Conservation (phyloP, 2,797 vertebrate genomes). For the Furcifer pardalis region DNA sequence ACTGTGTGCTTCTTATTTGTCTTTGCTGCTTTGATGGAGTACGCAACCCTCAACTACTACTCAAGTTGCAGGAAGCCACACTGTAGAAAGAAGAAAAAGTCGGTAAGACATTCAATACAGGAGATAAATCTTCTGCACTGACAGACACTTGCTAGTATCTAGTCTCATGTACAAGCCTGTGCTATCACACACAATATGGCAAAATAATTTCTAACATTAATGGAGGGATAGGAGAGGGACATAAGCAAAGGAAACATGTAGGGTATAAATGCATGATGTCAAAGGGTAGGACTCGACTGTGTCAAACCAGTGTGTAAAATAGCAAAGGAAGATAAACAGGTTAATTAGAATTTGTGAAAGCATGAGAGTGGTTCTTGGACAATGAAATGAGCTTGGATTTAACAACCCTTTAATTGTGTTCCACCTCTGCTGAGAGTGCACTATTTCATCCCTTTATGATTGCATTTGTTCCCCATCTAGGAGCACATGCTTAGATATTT, state of each 20-base stretch:
- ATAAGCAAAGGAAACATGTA: neutral
- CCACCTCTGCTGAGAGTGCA: no score
- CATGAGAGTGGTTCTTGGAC: neutral
- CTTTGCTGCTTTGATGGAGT: slow-evolving; percentile 98
- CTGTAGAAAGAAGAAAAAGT: slow-evolving; percentile 84
- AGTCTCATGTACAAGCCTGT: neutral
- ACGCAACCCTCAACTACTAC: slow-evolving; percentile 94
- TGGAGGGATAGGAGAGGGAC: neutral
- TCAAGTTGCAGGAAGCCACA: slow-evolving; percentile 83
- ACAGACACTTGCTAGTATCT: neutral
- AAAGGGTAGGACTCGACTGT: no score
- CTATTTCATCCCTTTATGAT: neutral
- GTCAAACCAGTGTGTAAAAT: neutral
- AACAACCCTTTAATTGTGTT: neutral
- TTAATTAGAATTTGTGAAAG: neutral
- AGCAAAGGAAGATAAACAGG: neutral
- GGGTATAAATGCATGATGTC: neutral
- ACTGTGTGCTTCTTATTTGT: slow-evolving; percentile 97
- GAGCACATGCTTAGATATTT: neutral
- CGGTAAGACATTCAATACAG: slow-evolving; percentile 72
- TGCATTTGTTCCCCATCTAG: neutral
- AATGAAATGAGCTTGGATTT: neutral
- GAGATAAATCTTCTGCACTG: neutral
- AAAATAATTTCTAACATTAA: neutral
- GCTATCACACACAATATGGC: no score